These are phyloP conservation scores for Papilio polyxenes DNA, from an alignment of 1,140 invertebrate genomes.

Conservation along the genomic window DNA sequence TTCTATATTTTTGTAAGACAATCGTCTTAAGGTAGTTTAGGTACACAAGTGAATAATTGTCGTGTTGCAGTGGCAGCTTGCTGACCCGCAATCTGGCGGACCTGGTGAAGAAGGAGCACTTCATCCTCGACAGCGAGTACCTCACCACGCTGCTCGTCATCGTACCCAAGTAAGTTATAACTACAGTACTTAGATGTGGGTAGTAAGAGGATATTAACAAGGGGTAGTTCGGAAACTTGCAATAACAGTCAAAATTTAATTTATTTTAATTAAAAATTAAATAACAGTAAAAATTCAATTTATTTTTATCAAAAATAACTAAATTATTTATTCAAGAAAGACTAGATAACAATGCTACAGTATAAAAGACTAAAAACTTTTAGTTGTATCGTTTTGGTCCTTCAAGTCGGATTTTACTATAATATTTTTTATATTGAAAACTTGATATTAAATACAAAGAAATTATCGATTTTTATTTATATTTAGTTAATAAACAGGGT, in stretches of 20 bases:
- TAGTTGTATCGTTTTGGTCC: background rate
- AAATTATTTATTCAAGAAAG: background rate
- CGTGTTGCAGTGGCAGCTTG: constrained; percentile 93
- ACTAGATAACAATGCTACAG: background rate
- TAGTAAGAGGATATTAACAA: background rate
- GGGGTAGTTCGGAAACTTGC: too few relatives aligned
- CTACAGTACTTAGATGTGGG: background rate
- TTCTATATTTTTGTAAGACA: too few relatives aligned
- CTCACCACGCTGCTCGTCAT: constrained; percentile 98
- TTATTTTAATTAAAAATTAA: too few relatives aligned
- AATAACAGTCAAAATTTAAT: too few relatives aligned
- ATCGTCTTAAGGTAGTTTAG: too few relatives aligned
- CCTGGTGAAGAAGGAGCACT: constrained; percentile 99
- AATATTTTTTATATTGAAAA: background rate
- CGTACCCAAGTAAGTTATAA: constrained; percentile 92
- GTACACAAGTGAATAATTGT: background rate
- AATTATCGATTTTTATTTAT: background rate
- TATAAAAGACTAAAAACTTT: background rate
- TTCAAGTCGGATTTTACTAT: background rate
- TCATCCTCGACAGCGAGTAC: constrained; percentile 99
- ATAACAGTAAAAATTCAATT: too few relatives aligned
- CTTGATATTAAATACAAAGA: background rate
- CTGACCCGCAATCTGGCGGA: constrained; percentile 97
- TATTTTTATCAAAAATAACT: background rate
- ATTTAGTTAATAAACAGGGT: background rate